These are phyloP conservation scores for Cygnus buccinator DNA, from an alignment of 2,113 vertebrate genomes.

Conservation along the genomic window DNA sequence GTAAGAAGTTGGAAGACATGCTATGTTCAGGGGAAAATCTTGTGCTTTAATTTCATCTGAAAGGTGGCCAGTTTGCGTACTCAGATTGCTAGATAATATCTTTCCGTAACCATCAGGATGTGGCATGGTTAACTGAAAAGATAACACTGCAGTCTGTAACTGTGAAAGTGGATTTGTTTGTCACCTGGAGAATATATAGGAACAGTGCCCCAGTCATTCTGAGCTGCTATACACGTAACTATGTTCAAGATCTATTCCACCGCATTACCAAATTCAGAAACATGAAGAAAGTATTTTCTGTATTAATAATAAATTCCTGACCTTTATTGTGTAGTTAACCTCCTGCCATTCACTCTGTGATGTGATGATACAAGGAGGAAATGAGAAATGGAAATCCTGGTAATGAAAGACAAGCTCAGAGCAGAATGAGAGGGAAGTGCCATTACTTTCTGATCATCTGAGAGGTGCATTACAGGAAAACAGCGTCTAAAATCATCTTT, in stretches of 20 bases:
- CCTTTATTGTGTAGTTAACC: not conserved
- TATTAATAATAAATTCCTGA: not conserved
- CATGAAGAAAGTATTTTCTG: not conserved
- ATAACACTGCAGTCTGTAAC: not conserved
- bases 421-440: not conserved
- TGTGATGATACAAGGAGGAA: constrained; percentile 1
- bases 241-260: not conserved
- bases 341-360: not conserved
- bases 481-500: not conserved
- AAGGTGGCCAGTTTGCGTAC: not conserved
- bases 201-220: not conserved
- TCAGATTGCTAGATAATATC: not conserved
- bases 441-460: not conserved
- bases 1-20: not conserved
- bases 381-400: constrained; percentile 20
- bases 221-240: not conserved
- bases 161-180: not conserved
- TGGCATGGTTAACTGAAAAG: not conserved
- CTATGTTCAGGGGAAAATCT: not conserved
- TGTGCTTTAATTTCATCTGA: not conserved
- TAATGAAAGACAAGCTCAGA: not conserved
- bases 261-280: not conserved
- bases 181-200: not conserved
- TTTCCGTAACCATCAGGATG: not conserved
- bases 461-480: not conserved